phyloP scores from a whole-genome alignment of 2,113 vertebrate species.

The Mobula birostris region DNA sequence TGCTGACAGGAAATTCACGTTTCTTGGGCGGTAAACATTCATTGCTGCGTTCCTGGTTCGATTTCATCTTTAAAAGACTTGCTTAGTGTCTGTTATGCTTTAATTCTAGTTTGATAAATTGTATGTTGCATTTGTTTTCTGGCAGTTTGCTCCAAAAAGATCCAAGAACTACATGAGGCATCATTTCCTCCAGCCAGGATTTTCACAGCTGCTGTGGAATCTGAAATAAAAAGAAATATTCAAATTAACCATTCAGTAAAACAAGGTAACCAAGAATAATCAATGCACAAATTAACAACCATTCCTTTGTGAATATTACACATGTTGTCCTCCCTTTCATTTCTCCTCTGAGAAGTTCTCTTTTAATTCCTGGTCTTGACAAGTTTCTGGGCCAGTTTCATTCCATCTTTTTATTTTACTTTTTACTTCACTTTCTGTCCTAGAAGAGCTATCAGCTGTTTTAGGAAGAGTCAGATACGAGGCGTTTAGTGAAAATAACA shows the following conservation, averaged over 20 bases:
- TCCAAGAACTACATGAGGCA: constrained; percentile 93
- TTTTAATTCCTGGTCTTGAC: neutral
- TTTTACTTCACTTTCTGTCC: neutral
- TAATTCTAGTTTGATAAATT: constrained; percentile 70
- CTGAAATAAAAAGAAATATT: constrained; percentile 48
- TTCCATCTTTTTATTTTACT: neutral
- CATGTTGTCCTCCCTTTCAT: too few species aligned
- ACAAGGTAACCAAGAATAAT: neutral
- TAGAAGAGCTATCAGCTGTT: neutral
- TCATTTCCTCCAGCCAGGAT: constrained; percentile 83
- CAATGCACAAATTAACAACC: constrained; percentile 4
- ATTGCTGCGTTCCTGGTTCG: constrained; percentile 94
- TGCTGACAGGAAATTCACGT: constrained; percentile 82
- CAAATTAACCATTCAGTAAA: neutral
- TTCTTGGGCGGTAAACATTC: constrained; percentile 98
- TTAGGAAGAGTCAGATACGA: neutral
- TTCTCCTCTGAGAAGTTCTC: neutral
- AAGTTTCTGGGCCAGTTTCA: neutral
- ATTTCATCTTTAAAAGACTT: constrained; percentile 81
- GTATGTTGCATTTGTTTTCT: constrained; percentile 83
- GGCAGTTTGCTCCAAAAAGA: constrained; percentile 53
- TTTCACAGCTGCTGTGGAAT: constrained; percentile 62
- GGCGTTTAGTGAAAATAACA: neutral
- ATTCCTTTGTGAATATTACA: neutral
- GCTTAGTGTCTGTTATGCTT: constrained; percentile 67